Percentiles rank a stretch among this genome's conserved stretches.
Conservation (phyloP, 2,797 vertebrate genomes). For the Aviceda leuphotes region DNA sequence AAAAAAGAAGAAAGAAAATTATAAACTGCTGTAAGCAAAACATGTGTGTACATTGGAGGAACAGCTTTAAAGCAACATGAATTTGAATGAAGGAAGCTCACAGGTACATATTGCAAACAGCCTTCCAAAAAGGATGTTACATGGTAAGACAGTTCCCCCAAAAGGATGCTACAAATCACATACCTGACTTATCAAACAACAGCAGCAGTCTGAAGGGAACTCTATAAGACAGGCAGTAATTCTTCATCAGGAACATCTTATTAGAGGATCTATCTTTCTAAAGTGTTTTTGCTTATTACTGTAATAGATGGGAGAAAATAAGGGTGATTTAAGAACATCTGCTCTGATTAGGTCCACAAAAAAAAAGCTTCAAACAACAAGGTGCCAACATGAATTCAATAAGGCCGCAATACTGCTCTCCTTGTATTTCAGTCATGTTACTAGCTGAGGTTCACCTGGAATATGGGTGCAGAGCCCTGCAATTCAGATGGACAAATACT, state of each 20-base stretch:
- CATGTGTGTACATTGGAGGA: background rate
- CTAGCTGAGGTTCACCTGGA: background rate
- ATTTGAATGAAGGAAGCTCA: background rate
- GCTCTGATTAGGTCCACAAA: background rate
- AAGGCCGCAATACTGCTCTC: background rate
- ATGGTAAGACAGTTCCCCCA: background rate
- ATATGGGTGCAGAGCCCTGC: background rate
- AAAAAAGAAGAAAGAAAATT: background rate
- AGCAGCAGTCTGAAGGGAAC: background rate
- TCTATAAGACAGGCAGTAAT: background rate
- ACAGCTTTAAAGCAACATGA: background rate
- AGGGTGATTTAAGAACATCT: background rate
- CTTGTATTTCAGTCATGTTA: background rate
- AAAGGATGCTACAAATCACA: background rate
- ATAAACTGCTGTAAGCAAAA: background rate
- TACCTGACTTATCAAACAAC: background rate
- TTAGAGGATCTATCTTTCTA: background rate
- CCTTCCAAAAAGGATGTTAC: background rate
- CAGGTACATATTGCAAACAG: background rate
- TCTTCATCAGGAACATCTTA: background rate
- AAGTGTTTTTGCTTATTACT: background rate
- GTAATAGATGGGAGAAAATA: background rate
- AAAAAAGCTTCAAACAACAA: background rate
- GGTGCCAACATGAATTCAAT: background rate
- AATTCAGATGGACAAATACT: background rate